Base-by-base conservation (phyloP, 2,797 vertebrate species). In the Crypturellus tataupa region DNA sequence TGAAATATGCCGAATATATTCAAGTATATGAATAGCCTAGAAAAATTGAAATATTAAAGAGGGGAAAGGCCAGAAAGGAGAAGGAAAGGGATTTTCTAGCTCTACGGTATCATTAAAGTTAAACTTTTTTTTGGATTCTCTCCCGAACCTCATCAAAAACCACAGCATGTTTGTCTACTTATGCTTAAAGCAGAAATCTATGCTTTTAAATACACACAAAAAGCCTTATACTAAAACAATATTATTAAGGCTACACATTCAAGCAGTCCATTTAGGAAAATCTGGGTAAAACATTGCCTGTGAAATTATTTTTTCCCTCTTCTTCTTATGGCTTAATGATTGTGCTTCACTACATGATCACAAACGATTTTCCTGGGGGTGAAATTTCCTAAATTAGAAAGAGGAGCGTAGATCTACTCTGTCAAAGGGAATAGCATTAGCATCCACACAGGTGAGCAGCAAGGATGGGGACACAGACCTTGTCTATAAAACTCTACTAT, bases 41-140 rank as follows among this genome's bases (percentile, higher is more conserved):
- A 92, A 49, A 85, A 80, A 42, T 3, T 79, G 46, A 91, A 65
- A 86, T 33, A 29, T 16, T 65, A 80, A 86, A 79, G 46, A 86
- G 31, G 10, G 23, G 56, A 88, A 81, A 86, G 11, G 9, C 55
- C 7, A 1, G 64, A 79, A 80, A 79, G 51, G 24, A 49, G 76
- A 89, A 78, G 17, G n/a, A 39, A 11, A 19, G 87, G 46, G 62
- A 73, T 92, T 89, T 95, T 87, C 69, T 87, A 35, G 40, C 72
- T 94, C 73, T 75, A 4, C 25, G 11, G 35, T 91, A 76, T 92
- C 79, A 64, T 69, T 60, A 86, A 80, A 93, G 33, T 78, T n/a
- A 90, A 91, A 86, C n/a, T 39, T 79, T 75, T 55, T 58, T 92
- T 89, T 94, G 49, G 42, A 85, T 89, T 88, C 76, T 87, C 5